phyloP scores from a whole-genome alignment of 2,797 vertebrate species.

The Dicrostonyx torquatus region DNA sequence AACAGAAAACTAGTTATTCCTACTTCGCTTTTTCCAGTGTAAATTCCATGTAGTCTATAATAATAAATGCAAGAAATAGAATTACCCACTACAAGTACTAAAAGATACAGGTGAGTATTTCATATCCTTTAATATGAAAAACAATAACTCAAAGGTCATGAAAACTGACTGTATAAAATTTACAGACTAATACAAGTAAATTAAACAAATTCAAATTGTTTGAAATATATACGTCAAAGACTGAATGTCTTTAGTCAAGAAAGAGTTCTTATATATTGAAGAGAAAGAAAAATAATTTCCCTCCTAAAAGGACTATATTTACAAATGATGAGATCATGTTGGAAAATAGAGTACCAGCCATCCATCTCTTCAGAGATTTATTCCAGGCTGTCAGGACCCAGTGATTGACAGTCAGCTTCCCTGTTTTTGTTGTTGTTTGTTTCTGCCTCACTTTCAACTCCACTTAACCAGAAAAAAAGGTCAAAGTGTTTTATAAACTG shows the following conservation, averaged over 20 bases:
- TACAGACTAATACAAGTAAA: neutral
- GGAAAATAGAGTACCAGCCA: neutral
- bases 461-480: neutral
- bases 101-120: neutral
- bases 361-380: neutral
- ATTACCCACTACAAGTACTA: neutral
- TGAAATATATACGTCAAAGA: neutral
- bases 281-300: neutral
- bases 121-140: conserved; percentile 3
- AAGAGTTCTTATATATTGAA: neutral
- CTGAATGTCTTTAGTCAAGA: neutral
- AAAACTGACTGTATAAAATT: conserved; percentile 17
- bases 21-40: neutral
- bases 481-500: neutral
- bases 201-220: neutral
- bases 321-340: neutral
- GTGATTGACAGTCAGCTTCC: neutral
- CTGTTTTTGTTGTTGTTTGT: neutral
- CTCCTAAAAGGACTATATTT: neutral
- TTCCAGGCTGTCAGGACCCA: neutral
- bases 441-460: neutral
- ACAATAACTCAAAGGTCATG: neutral
- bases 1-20: neutral
- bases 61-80: neutral
- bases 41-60: neutral